These are phyloP conservation scores for Morbakka virulenta DNA, from an alignment of 30 jellyfish, hydroid and myxozoan species.

Conservation along the genomic window DNA sequence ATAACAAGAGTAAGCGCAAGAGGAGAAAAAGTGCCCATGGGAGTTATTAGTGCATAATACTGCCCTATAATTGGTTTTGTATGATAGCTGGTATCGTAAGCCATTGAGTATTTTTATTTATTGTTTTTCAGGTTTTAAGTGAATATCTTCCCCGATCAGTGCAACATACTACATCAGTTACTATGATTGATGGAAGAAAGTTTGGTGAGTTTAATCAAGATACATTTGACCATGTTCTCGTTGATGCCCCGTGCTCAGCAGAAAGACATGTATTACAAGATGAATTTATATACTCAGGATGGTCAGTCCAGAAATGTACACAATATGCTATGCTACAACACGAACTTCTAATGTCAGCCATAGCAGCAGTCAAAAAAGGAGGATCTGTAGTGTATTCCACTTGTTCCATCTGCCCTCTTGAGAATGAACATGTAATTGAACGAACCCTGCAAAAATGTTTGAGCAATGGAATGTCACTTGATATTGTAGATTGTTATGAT, in stretches of 20 bases:
- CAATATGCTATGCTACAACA: conserved; percentile 56
- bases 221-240: conserved; percentile 52
- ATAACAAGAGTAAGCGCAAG: too few relatives aligned
- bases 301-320: conserved; percentile 60
- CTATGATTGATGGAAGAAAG: conserved; percentile 29
- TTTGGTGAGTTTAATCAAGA: conserved; percentile 44
- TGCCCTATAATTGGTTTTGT: too few relatives aligned
- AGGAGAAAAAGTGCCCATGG: too few relatives aligned
- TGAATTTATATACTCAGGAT: conserved; percentile 61
- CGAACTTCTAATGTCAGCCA: conserved; percentile 61
- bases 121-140: conserved; percentile 32
- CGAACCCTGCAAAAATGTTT: background rate
- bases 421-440: conserved; percentile 58
- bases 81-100: too few relatives aligned
- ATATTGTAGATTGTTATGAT: background rate
- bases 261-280: conserved; percentile 73
- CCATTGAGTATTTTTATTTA: background rate
- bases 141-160: conserved; percentile 36
- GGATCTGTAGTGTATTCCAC: conserved; percentile 81
- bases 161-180: conserved; percentile 9
- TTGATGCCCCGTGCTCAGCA: conserved; percentile 85
- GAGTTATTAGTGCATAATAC: too few relatives aligned
- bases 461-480: background rate
- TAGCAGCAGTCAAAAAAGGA: conserved; percentile 46
- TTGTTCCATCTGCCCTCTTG: conserved; percentile 68